Base-by-base conservation (phyloP, 2,888 invertebrate genomes). In the Epinotia brunnichana region DNA sequence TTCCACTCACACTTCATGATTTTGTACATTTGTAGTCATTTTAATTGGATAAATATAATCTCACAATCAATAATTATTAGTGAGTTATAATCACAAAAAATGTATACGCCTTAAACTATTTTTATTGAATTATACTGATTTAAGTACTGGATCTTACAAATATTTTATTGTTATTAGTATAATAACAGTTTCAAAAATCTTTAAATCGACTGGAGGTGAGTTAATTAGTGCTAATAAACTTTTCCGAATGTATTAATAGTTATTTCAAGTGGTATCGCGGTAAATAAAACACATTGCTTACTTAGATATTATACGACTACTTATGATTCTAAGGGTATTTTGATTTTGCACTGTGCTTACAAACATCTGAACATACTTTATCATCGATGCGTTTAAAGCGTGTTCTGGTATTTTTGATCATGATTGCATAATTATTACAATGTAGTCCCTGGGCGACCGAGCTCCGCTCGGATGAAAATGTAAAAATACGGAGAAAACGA, bases 21-120 rank as follows among this genome's bases (percentile, higher is more conserved):
- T 69, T 70, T 70, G 64, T 59, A 64, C 70, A 63, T 48, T 59
- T 13, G 35, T 35, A 41, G 48, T 59, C 9, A 35, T 44, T 39
- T 41, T 54, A 35, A 66, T 54, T 21, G 10, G 29, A 35, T 54
- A 35, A 39, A 54, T 54, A 66, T 54, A 54, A 35, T 53, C 11
- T 56, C 39, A 54, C 39, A 62, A 21, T 39, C 2, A 48, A 24
- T 2, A 2, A 24, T n/a, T 66, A 64, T 17, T 24, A 17, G 51
- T 21, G 66, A 66, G 21, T 66, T 19, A 56, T 21, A 66, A 54
- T 56, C 66, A 21, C 41, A 66, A 66, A 5, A 13, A 17, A 35
- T 53, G 11, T 7, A 64, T 39, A 66, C 54, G 10, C 41, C 21
- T 39, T 19, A 17, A 53, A n/a, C 29, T 54, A 54, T 3, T 39